These are phyloP conservation scores for Neria commutata DNA, from an alignment of 2,888 invertebrate genomes.

Conservation along the genomic window DNA sequence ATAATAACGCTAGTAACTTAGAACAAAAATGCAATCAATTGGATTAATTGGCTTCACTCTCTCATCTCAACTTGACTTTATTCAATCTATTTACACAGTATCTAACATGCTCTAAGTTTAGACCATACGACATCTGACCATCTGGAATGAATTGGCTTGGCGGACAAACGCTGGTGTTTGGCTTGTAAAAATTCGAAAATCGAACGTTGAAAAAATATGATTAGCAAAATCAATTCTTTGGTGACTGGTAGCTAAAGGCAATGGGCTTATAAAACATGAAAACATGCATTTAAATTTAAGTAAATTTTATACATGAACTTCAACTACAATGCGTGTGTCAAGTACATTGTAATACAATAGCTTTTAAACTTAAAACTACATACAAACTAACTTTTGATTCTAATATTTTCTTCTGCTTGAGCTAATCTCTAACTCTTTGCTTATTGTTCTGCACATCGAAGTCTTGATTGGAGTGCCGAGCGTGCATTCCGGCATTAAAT, in stretches of 20 bases:
- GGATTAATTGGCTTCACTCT: slow-evolving; percentile 29
- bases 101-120: too few species aligned
- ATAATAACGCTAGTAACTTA: slow-evolving; percentile 21
- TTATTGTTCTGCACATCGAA: too few species aligned
- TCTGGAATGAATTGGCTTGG: too few species aligned
- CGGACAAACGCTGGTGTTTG: not conserved
- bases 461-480: too few species aligned
- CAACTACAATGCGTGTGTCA: too few species aligned
- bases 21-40: slow-evolving; percentile 16
- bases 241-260: slow-evolving; percentile 42
- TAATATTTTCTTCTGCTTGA: slow-evolving; percentile 37
- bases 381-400: slow-evolving; percentile 55
- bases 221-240: slow-evolving; percentile 28
- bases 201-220: not conserved
- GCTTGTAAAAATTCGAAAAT: not conserved
- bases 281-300: too few species aligned
- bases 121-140: too few species aligned
- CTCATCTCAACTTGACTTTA: slow-evolving; percentile 36
- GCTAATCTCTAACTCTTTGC: slow-evolving; percentile 15
- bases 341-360: too few species aligned
- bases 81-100: too few species aligned
- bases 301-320: too few species aligned
- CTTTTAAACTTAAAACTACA: slow-evolving; percentile 14
- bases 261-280: too few species aligned
- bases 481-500: too few species aligned